Evolutionary conservation across 1,140 invertebrate genomes (phyloP).

Genomic region (Stratiolaelaps scimitus): DNA sequence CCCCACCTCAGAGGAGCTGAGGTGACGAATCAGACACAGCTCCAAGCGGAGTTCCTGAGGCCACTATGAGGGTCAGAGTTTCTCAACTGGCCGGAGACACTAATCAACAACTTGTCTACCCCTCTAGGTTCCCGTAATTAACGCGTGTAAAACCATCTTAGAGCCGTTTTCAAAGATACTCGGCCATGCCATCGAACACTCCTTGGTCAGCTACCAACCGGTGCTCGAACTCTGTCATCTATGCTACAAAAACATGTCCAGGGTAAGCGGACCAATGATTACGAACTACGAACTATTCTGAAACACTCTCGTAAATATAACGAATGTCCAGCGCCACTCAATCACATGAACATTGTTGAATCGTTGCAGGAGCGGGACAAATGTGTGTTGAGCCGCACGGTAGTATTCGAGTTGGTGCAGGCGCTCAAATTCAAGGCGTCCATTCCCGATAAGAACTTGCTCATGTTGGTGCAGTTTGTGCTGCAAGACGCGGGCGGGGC

Average conservation of each 20-base stretch:
- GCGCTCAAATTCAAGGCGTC: conserved; percentile 86
- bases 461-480: conserved; percentile 67
- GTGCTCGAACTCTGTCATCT: conserved; percentile 76
- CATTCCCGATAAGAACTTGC: conserved; percentile 83
- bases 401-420: conserved; percentile 85
- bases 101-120: not conserved
- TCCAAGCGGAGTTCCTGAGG: no score
- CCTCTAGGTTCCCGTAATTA: conserved; percentile 13
- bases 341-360: conserved; percentile 10
- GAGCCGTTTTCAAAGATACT: conserved; percentile 94
- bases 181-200: conserved; percentile 76
- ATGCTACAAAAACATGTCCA: conserved; percentile 70
- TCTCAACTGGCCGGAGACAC: not conserved
- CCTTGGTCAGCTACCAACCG: conserved; percentile 64
- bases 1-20: no score
- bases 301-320: no score
- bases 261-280: conserved; percentile 45
- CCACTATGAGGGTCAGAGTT: no score
- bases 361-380: conserved; percentile 73
- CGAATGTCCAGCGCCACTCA: no score
- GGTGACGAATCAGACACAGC: no score
- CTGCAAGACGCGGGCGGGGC: conserved; percentile 62
- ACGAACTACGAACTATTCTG: no score
- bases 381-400: conserved; percentile 68
- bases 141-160: conserved; percentile 50